phyloP scores from a whole-genome alignment of 1,140 invertebrate genomes.

The Archivesica marissinica region DNA sequence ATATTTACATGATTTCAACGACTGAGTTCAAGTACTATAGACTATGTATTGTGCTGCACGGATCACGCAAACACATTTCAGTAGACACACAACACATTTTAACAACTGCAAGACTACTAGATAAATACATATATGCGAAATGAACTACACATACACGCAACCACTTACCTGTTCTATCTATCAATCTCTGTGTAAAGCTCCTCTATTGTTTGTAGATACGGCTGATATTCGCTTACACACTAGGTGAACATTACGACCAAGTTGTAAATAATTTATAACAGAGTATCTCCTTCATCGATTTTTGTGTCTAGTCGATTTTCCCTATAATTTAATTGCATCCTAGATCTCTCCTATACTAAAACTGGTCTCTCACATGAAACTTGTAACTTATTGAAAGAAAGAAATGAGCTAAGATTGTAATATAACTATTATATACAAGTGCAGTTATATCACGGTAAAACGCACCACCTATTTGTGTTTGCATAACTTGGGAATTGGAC shows the following conservation, averaged over 20 bases:
- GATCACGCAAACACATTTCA: not conserved
- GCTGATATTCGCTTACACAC: not conserved
- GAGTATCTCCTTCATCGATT: slow-evolving; percentile 20
- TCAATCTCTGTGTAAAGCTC: not conserved
- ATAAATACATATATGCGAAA: not conserved
- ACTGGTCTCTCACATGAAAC: no score
- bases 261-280: not conserved
- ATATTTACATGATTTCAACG: no score
- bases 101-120: not conserved
- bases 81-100: not conserved
- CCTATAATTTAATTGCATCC: slow-evolving; percentile 1
- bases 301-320: not conserved
- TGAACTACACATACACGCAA: not conserved
- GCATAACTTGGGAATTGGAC: no score
- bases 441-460: no score
- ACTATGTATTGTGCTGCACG: not conserved
- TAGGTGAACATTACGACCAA: not conserved
- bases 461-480: no score
- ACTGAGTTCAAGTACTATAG: no score
- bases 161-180: not conserved
- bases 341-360: not conserved
- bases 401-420: no score
- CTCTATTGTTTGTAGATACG: not conserved
- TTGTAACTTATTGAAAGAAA: no score
- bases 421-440: no score